Conservation (phyloP, 2,797 vertebrate species). For the Alauda arvensis region DNA sequence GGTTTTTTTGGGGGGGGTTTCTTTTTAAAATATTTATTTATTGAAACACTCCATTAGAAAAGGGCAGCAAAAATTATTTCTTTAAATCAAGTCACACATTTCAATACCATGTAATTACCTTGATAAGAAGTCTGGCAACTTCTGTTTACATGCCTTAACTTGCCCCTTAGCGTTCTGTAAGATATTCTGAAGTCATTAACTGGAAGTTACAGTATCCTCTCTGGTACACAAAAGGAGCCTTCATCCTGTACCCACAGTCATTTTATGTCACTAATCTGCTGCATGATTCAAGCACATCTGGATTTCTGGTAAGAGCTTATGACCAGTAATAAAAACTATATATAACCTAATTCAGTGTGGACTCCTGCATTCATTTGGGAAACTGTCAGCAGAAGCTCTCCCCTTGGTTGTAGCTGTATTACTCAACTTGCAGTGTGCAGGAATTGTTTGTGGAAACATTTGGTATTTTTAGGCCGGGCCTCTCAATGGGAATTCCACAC, state of each 20-base stretch:
- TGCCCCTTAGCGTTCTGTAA: background rate
- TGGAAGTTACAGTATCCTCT: background rate
- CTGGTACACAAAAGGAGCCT: background rate
- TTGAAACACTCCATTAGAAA: background rate
- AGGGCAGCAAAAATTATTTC: background rate
- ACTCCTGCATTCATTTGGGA: background rate
- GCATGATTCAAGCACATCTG: constrained; percentile 18
- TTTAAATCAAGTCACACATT: background rate
- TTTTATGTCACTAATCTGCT: background rate
- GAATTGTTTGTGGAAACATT: constrained; percentile 51
- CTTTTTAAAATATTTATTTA: background rate
- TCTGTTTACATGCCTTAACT: constrained; percentile 10
- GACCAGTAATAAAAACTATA: constrained; percentile 25
- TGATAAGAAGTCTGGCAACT: background rate
- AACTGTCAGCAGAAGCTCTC: background rate
- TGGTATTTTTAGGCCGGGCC: constrained; percentile 32
- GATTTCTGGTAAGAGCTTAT: constrained; percentile 11
- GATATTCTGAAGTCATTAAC: background rate
- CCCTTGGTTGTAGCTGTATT: background rate
- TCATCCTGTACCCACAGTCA: background rate
- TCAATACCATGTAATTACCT: background rate
- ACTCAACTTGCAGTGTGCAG: background rate
- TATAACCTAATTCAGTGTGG: background rate
- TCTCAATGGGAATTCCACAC: constrained; percentile 40
- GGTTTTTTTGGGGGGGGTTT: fast-evolving